These are phyloP conservation scores for Aleiodes leptofemur DNA, from an alignment of 2,888 invertebrate species.

Conservation along the genomic window DNA sequence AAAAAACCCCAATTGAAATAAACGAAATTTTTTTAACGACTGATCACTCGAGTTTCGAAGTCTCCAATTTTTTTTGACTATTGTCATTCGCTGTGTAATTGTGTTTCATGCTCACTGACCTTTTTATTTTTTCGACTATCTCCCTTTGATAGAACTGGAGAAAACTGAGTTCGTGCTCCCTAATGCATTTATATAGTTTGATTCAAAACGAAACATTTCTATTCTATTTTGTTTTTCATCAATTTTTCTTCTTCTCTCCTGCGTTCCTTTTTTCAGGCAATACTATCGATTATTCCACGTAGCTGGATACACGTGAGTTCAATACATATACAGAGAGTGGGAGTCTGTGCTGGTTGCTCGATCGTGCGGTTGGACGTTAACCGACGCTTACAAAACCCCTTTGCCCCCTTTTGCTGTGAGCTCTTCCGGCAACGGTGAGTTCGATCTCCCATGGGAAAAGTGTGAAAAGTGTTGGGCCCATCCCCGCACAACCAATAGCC, in stretches of 20 bases:
- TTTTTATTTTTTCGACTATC: not conserved
- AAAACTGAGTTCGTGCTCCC: not conserved
- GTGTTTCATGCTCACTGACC: not conserved
- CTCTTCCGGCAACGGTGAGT: slow-evolving; percentile 21
- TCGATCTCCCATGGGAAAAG: slow-evolving; percentile 52
- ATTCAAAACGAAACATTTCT: not conserved
- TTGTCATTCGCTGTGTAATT: no score
- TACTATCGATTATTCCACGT: slow-evolving; percentile 25
- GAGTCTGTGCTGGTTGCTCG: slow-evolving; percentile 54
- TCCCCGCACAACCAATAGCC: slow-evolving; percentile 51
- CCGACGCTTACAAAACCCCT: slow-evolving; percentile 42
- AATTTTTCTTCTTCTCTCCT: not conserved
- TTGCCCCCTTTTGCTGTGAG: slow-evolving; percentile 28
- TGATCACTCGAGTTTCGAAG: no score
- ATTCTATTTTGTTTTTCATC: no score
- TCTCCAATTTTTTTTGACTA: no score
- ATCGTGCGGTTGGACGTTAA: slow-evolving; percentile 56
- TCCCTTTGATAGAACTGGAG: not conserved
- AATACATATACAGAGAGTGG: slow-evolving; percentile 37
- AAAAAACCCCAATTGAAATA: no score
- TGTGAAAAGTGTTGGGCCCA: slow-evolving; percentile 55
- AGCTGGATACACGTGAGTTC: slow-evolving; percentile 28
- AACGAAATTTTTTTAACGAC: no score
- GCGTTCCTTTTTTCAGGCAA: not conserved
- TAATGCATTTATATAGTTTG: not conserved